Percentiles rank a stretch among this genome's conserved stretches.
Conservation (phyloP, 2,113 vertebrate genomes). For the Silurus asotus region DNA sequence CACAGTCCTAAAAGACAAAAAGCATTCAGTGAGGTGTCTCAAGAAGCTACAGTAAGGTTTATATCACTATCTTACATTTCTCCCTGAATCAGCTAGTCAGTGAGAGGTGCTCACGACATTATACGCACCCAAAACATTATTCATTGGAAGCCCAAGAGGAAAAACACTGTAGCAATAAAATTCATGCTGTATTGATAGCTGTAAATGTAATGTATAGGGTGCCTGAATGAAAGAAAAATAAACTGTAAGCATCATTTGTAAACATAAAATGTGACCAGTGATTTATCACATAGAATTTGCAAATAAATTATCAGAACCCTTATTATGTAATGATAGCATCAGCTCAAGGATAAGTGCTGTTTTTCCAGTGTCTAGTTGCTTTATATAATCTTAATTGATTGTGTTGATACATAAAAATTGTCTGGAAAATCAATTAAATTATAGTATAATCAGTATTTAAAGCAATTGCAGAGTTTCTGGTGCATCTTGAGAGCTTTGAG, state of each 20-base stretch:
- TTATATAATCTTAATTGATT: conserved; percentile 17
- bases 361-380: conserved; percentile 11
- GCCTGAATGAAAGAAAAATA: not conserved
- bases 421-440: conserved; percentile 30
- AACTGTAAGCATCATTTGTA: not conserved
- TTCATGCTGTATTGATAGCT: not conserved
- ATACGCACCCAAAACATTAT: not conserved
- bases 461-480: conserved; percentile 24
- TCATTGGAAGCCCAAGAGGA: not conserved
- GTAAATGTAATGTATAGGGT: not conserved
- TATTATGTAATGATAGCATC: not conserved
- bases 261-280: not conserved
- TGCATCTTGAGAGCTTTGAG: conserved; percentile 22
- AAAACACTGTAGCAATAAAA: not conserved
- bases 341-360: conserved; percentile 5
- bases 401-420: conserved; percentile 5
- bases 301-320: not conserved
- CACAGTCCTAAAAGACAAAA: conserved; percentile 3
- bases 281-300: not conserved
- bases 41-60: conserved; percentile 32
- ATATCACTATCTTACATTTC: conserved; percentile 37
- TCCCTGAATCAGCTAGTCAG: conserved; percentile 23
- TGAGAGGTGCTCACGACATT: not conserved
- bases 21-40: conserved; percentile 6
- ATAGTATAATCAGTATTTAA: conserved; percentile 31